A percentile compares a stretch with the other conserved stretches of the same genome.
These are phyloP conservation scores for Bombus affinis DNA, from an alignment of 1,140 invertebrate genomes.

Conservation along the genomic window DNA sequence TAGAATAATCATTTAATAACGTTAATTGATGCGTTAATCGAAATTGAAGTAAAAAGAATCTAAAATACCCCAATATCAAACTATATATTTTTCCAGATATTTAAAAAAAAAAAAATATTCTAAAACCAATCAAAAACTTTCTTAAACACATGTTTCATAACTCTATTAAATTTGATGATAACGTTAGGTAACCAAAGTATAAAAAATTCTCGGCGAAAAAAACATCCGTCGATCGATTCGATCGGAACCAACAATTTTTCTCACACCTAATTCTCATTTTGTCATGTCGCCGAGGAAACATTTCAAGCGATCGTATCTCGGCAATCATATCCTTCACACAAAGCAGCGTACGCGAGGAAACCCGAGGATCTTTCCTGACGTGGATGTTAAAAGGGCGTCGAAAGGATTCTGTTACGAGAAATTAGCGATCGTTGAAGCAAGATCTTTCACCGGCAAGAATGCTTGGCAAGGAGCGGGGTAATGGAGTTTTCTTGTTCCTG, in stretches of 20 bases:
- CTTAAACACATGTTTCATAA: background rate
- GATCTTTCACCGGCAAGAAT: slow-evolving; percentile 7
- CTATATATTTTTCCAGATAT: background rate
- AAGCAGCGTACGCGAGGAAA: background rate
- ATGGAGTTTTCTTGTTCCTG: slow-evolving; percentile 43
- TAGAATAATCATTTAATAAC: too few species aligned
- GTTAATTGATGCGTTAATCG: too few species aligned
- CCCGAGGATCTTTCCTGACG: background rate
- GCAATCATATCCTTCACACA: background rate
- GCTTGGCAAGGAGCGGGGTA: background rate
- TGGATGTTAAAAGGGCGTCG: background rate
- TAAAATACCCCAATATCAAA: background rate
- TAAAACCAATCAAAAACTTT: background rate
- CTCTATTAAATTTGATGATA: background rate
- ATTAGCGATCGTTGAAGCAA: slow-evolving; percentile 28
- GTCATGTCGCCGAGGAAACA: background rate
- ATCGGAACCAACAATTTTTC: background rate
- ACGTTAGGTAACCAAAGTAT: background rate
- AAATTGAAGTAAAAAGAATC: too few species aligned
- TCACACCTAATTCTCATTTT: too few species aligned
- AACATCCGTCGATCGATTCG: background rate
- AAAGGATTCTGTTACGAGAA: slow-evolving; percentile 22
- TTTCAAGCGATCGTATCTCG: background rate
- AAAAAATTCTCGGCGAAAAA: background rate
- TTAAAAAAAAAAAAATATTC: background rate